Evolutionary conservation across 2,888 invertebrate species (phyloP).

Genomic region (Leucoma salicis): DNA sequence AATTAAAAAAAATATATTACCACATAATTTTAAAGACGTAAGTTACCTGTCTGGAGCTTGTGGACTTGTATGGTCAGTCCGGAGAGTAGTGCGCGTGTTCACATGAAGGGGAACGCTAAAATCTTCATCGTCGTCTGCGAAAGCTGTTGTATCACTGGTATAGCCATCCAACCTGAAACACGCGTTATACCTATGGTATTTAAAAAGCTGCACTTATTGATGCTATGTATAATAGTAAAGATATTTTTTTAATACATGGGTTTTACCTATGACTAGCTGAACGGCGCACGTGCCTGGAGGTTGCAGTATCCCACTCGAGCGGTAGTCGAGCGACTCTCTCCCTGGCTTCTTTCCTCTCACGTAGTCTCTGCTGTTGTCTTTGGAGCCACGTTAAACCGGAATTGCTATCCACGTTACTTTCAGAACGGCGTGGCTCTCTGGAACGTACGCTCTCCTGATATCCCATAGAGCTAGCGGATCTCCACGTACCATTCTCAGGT

Average conservation of each 20-base stretch:
- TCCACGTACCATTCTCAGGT: conserved; percentile 68
- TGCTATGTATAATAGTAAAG: neutral
- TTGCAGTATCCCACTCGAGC: conserved; percentile 83
- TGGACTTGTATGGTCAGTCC: conserved; percentile 70
- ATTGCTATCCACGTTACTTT: conserved; percentile 61
- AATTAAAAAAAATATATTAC: no score
- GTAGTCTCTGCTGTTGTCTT: conserved; percentile 90
- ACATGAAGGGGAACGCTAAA: conserved; percentile 87
- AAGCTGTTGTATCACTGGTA: conserved; percentile 89
- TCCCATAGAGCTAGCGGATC: conserved; percentile 66
- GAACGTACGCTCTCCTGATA: conserved; percentile 64
- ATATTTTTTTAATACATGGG: neutral
- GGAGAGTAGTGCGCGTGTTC: conserved; percentile 78
- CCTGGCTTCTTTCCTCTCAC: conserved; percentile 88
- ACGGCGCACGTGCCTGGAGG: conserved; percentile 72
- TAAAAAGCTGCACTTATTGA: neutral
- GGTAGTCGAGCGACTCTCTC: conserved; percentile 87
- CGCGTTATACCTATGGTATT: neutral
- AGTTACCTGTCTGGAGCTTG: conserved; percentile 74
- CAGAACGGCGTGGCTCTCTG: conserved; percentile 67
- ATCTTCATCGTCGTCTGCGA: conserved; percentile 89
- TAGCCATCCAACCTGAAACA: conserved; percentile 86
- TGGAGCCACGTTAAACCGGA: conserved; percentile 90
- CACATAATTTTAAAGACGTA: no score
- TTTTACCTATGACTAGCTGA: conserved; percentile 76